Percentiles rank a stretch among this genome's conserved stretches.
Conservation (phyloP, 2,113 vertebrate genomes). For the Brachyistius frenatus region DNA sequence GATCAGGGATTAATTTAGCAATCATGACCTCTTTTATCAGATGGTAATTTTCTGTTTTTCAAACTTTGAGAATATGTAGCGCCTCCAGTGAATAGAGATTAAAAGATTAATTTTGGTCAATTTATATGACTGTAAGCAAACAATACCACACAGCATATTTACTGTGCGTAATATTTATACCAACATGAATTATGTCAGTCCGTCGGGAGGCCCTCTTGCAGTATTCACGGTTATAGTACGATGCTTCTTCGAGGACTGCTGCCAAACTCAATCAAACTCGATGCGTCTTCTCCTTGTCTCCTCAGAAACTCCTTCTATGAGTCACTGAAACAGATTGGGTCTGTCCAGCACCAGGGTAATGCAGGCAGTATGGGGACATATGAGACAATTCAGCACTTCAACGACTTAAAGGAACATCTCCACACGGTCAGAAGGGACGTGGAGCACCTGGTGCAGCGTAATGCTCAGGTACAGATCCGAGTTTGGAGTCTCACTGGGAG, state of each 20-base stretch:
- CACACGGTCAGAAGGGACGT: constrained; percentile 92
- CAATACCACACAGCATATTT: constrained; percentile 50
- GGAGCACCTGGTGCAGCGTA: constrained; percentile 89
- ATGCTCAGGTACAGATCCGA: constrained; percentile 58
- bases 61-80: constrained; percentile 70
- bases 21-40: constrained; percentile 80
- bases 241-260: accelerated
- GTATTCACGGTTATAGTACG: background rate
- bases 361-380: constrained; percentile 83
- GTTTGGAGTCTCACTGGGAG: background rate
- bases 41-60: constrained; percentile 76
- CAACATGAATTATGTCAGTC: constrained; percentile 37
- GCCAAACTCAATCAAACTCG: background rate
- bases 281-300: constrained; percentile 28
- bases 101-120: constrained; percentile 71
- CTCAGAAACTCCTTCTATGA: constrained; percentile 89
- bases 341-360: constrained; percentile 84
- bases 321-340: constrained; percentile 85
- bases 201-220: background rate
- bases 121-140: constrained; percentile 60
- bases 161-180: constrained; percentile 17
- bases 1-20: constrained; percentile 85
- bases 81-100: constrained; percentile 74
- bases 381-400: constrained; percentile 94
- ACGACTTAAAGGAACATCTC: constrained; percentile 96